Percentiles rank a stretch among this genome's conserved stretches.
phyloP scores from a whole-genome alignment of 2,888 invertebrate genomes.

The Aspidiotus destructor region DNA sequence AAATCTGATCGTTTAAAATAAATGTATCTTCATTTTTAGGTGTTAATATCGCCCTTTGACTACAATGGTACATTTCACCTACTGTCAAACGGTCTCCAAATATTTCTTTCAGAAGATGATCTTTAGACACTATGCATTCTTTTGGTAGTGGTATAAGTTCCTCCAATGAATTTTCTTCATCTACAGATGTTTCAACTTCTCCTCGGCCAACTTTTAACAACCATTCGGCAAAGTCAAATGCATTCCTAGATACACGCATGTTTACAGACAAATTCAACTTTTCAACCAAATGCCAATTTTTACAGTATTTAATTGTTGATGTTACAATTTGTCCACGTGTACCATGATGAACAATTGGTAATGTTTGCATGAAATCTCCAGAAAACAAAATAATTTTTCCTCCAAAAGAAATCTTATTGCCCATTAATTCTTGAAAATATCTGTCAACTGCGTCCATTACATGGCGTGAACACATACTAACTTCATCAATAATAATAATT shows the following conservation, averaged over 20 bases:
- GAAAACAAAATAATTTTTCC: not conserved
- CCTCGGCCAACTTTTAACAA: constrained; percentile 1
- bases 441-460: not conserved
- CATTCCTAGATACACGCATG: not conserved
- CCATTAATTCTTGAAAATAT: not conserved
- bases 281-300: constrained; percentile 1
- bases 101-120: too few species aligned
- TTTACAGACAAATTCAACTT: not conserved
- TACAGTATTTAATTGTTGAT: not conserved
- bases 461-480: not conserved
- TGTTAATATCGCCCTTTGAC: too few species aligned
- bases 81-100: not conserved
- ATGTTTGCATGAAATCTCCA: not conserved
- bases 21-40: constrained; percentile 1
- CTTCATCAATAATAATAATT: not conserved
- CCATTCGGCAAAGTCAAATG: not conserved
- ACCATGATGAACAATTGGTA: not conserved
- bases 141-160: too few species aligned
- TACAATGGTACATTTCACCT: not conserved
- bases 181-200: too few species aligned
- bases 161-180: too few species aligned
- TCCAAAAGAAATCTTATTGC: not conserved
- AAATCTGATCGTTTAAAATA: not conserved
- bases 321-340: too few species aligned
- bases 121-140: too few species aligned